Evolutionary conservation across 2,797 vertebrate species (phyloP).

Genomic region (Dendrocincla tyrannina): DNA sequence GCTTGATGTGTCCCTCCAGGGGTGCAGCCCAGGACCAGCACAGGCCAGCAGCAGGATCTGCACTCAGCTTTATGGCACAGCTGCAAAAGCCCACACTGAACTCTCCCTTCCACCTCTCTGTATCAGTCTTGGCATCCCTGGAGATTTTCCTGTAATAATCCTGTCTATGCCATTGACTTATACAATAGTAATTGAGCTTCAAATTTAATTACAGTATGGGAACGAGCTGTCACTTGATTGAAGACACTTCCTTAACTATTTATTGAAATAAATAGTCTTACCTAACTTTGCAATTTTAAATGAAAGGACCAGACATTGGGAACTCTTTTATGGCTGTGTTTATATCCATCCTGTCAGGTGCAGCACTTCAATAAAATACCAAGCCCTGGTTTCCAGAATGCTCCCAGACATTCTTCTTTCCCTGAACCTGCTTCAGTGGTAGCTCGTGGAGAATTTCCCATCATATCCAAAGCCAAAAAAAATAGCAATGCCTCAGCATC

Average conservation of each 20-base stretch:
- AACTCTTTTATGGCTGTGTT: background rate
- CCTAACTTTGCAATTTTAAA: background rate
- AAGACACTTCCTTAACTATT: slow-evolving; percentile 41
- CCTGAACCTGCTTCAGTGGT: background rate
- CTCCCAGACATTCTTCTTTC: background rate
- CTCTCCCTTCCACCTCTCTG: background rate
- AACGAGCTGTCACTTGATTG: background rate
- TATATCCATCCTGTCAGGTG: background rate
- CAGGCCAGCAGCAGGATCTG: background rate
- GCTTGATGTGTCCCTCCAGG: no score
- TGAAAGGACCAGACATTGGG: background rate
- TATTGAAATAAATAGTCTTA: slow-evolving; percentile 24
- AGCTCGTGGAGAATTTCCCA: background rate
- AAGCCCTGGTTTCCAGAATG: background rate
- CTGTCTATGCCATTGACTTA: background rate
- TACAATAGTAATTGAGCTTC: slow-evolving; percentile 39
- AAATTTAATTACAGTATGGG: slow-evolving; percentile 54
- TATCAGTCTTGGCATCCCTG: background rate
- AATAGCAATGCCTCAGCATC: background rate
- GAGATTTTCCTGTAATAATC: slow-evolving; percentile 1
- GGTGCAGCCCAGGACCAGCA: background rate
- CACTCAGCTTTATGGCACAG: background rate
- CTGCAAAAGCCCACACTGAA: background rate
- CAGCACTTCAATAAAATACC: background rate
- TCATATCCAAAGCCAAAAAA: background rate